These are phyloP conservation scores for Poecile montanus DNA, from an alignment of 2,797 vertebrate species.

Conservation along the genomic window DNA sequence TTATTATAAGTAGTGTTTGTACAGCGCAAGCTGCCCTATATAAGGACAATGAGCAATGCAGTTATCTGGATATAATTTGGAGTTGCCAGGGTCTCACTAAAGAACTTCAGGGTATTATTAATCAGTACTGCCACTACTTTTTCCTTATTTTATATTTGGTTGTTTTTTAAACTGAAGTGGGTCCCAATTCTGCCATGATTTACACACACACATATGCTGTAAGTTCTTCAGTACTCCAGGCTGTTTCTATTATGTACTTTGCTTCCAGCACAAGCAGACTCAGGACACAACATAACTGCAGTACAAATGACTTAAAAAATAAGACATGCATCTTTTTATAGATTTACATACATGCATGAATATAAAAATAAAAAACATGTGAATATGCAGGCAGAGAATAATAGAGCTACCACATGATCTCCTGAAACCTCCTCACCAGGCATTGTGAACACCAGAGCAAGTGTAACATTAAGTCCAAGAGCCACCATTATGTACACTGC, in stretches of 20 bases:
- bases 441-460: neutral
- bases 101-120: slow-evolving; percentile 38
- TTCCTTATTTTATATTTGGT: neutral
- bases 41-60: slow-evolving; percentile 39
- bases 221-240: neutral
- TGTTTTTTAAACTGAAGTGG: neutral
- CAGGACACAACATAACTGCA: neutral
- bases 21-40: slow-evolving; percentile 16
- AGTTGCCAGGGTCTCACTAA: slow-evolving; percentile 34
- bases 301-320: neutral
- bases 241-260: neutral
- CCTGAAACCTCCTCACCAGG: neutral
- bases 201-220: neutral
- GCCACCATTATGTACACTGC: neutral
- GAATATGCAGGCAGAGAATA: neutral
- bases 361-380: neutral
- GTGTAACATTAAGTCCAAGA: neutral
- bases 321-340: neutral
- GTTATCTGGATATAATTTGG: slow-evolving; percentile 46
- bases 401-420: neutral
- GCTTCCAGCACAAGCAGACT: neutral
- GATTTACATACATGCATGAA: neutral
- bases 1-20: slow-evolving; percentile 54
- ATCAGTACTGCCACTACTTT: neutral
- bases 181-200: neutral